Percentiles rank a stretch among this genome's conserved stretches.
Conservation (phyloP, 1,140 invertebrate species). For the Lordiphosa stackelbergi region DNA sequence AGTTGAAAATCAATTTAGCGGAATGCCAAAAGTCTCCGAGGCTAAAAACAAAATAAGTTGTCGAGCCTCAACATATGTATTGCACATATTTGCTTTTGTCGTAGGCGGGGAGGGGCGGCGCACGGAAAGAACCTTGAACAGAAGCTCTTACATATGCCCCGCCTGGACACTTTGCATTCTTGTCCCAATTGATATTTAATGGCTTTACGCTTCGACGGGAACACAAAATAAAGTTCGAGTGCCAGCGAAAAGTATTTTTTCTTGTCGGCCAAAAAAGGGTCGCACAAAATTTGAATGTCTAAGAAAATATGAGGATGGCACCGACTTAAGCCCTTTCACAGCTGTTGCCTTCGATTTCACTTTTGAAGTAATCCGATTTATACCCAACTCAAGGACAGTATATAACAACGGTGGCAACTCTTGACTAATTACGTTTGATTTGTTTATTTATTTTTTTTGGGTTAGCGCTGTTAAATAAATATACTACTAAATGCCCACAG, state of each 20-base stretch:
- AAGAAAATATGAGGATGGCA: slow-evolving; percentile 4
- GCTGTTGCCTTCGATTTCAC: slow-evolving; percentile 28
- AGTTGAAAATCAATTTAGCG: slow-evolving; percentile 64
- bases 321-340: background rate
- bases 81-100: slow-evolving; percentile 19
- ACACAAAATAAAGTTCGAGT: slow-evolving; percentile 40
- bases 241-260: slow-evolving; percentile 13
- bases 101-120: background rate
- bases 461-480: too few relatives aligned
- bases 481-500: too few relatives aligned
- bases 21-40: slow-evolving; percentile 29
- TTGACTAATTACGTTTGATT: slow-evolving; percentile 38
- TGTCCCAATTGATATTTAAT: slow-evolving; percentile 66
- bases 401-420: slow-evolving; percentile 9
- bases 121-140: slow-evolving; percentile 7
- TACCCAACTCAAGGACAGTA: slow-evolving; percentile 21
- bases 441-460: slow-evolving; percentile 25
- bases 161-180: slow-evolving; percentile 45
- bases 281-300: slow-evolving; percentile 46
- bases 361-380: slow-evolving; percentile 42
- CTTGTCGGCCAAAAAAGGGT: slow-evolving; percentile 24
- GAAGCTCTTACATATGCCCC: background rate
- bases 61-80: slow-evolving; percentile 11
- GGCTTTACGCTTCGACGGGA: slow-evolving; percentile 42
- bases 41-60: slow-evolving; percentile 11